Evolutionary conservation across 2,797 vertebrate genomes (phyloP).

Genomic region (Schizothorax lantsangensis): DNA sequence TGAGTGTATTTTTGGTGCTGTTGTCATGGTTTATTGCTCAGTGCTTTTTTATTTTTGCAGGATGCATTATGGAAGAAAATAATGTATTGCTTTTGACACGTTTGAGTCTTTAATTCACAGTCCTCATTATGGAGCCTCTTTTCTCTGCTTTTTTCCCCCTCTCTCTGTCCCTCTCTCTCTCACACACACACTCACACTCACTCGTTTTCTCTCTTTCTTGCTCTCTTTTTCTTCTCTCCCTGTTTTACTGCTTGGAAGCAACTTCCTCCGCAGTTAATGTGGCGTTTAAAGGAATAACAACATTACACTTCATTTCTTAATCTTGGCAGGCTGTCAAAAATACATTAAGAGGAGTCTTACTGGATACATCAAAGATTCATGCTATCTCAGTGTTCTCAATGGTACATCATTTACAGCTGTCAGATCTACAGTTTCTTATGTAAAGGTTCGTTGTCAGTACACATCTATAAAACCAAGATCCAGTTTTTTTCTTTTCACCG

Average conservation of each 20-base stretch:
- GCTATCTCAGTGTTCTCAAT: conserved; percentile 48
- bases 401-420: conserved; percentile 38
- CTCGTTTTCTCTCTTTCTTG: conserved; percentile 17
- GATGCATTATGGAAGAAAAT: conserved; percentile 32
- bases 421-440: conserved; percentile 33
- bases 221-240: conserved; percentile 11
- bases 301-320: conserved; percentile 55
- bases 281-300: conserved; percentile 50
- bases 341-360: conserved; percentile 57
- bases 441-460: conserved; percentile 18
- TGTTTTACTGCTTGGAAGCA: conserved; percentile 34
- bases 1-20: not conserved
- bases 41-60: conserved; percentile 51
- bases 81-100: conserved; percentile 59
- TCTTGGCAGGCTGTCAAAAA: conserved; percentile 58
- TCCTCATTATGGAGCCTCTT: conserved; percentile 63
- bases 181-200: not conserved
- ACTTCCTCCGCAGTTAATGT: conserved; percentile 51
- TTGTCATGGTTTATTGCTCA: conserved; percentile 40
- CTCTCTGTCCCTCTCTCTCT: not conserved
- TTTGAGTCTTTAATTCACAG: conserved; percentile 23
- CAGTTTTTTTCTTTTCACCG: not conserved
- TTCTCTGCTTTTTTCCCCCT: not conserved
- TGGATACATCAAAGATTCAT: conserved; percentile 60
- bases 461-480: not conserved